Conservation (phyloP, 2,113 vertebrate species). For the Drymodes brunneopygia region DNA sequence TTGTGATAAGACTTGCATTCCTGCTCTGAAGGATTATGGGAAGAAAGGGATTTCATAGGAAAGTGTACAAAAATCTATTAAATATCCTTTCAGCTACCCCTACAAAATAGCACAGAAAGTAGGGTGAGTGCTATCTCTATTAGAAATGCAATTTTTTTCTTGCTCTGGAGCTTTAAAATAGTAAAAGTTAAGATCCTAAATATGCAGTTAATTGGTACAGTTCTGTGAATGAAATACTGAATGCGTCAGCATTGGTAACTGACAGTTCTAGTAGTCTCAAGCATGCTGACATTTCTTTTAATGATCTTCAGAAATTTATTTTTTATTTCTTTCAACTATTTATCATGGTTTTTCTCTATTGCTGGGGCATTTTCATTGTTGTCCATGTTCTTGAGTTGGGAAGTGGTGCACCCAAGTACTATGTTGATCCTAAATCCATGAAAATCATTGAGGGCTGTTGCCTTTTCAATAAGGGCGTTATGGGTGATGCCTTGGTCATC, state of each 20-base stretch:
- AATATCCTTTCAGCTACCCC: neutral
- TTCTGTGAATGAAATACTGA: neutral
- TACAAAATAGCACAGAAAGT: neutral
- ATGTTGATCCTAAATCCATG: accelerated
- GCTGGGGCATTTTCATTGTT: neutral
- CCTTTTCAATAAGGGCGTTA: neutral
- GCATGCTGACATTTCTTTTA: neutral
- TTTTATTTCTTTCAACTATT: neutral
- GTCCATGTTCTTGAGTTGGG: neutral
- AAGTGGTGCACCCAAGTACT: neutral
- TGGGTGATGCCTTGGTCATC: neutral
- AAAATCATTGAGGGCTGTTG: neutral
- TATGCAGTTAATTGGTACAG: neutral
- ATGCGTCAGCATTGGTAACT: neutral
- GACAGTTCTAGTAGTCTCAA: neutral
- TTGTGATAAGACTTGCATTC: neutral
- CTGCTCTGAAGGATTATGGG: neutral
- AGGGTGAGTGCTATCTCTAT: neutral
- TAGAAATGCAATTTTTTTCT: neutral
- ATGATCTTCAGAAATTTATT: neutral
- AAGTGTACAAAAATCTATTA: neutral
- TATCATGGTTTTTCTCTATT: neutral
- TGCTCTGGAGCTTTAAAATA: neutral
- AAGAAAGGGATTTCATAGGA: neutral
- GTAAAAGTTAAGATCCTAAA: neutral